Percentiles rank a stretch among this genome's conserved stretches.
Evolutionary conservation across 2,113 vertebrate species (phyloP).

Genomic region (Nanorana parkeri): DNA sequence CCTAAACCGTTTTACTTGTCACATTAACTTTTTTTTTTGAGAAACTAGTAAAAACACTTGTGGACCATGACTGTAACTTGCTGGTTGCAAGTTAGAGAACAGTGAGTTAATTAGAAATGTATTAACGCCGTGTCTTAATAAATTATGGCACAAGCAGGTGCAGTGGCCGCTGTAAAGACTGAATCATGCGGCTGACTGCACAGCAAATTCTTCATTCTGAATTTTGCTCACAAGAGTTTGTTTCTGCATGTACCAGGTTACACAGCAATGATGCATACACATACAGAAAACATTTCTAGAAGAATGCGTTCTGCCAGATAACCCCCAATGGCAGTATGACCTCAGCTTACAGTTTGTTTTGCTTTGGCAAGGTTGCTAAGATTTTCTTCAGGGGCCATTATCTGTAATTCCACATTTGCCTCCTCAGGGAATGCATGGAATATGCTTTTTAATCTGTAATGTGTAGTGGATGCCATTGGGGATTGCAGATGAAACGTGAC

Average conservation of each 20-base stretch:
- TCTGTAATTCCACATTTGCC: constrained; percentile 16
- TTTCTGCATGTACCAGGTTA: constrained; percentile 12
- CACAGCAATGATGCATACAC: background rate
- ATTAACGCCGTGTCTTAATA: constrained; percentile 10
- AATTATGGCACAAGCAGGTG: constrained; percentile 35
- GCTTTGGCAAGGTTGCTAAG: constrained; percentile 13
- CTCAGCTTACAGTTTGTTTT: background rate
- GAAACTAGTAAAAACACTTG: background rate
- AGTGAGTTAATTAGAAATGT: constrained; percentile 2
- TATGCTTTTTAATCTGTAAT: constrained; percentile 23
- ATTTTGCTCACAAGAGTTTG: background rate
- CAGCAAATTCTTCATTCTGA: constrained; percentile 4
- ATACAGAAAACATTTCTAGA: background rate
- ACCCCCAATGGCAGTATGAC: background rate
- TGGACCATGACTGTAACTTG: background rate
- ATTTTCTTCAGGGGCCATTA: background rate
- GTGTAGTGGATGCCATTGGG: constrained; percentile 6
- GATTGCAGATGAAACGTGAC: background rate
- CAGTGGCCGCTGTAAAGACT: constrained; percentile 17
- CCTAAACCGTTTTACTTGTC: no score
- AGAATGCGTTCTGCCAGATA: background rate
- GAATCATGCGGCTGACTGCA: constrained; percentile 18
- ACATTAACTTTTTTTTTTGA: no score
- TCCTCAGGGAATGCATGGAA: background rate
- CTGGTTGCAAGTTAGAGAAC: background rate